Evolutionary conservation across 2,113 vertebrate species (phyloP), one percentile per base, ranked within the genome.

Genomic region (Carlito syrichta): DNA sequence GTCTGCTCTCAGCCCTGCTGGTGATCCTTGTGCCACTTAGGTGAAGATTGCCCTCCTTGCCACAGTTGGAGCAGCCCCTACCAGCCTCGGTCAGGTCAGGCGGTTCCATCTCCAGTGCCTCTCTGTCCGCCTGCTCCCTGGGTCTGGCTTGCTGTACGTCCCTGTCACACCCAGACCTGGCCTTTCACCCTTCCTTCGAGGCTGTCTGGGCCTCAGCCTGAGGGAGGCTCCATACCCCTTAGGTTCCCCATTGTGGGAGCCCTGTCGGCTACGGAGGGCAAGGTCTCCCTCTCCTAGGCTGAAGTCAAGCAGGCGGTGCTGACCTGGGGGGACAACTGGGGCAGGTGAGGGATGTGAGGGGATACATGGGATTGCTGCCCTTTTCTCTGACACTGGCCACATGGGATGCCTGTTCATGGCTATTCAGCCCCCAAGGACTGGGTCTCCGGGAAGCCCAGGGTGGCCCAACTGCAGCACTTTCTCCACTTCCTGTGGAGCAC

Each of bases 401-500:
- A 11, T 11, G 9, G 30, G n/a, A 5, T 48, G 8, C 32, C 56
- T 45, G 32, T 5, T 3, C 9, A 27, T 87, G 63, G 40, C 79
- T 45, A 16, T 68, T 30, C 2, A 0, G n/a, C 38, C 43, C 25
- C 38, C 25, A 3, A n/a, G 25, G 25, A 8, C 45, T n/a, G n/a
- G 76, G 48, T 32, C 25, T 76, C 63, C 25, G 52, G 62, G 43
- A 14, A 32, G 56, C 10, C 35, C 6, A 1, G 38, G 50, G 38
- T 11, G 56, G 16, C 50, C 38, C 0, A 0, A 68, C n/a, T 4
- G 8, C 4, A 30, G 9, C 4, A 0, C 14, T 22, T 5, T 63
- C n/a, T 25, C 8, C 8, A 30, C 19, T 30, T n/a, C 86, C 91
- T 17, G 48, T 40, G 82, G 30, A 58, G 69, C 2, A 3, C n/a